Conservation (phyloP, 2,797 vertebrate species). For the Pseudomugil gertrudae region DNA sequence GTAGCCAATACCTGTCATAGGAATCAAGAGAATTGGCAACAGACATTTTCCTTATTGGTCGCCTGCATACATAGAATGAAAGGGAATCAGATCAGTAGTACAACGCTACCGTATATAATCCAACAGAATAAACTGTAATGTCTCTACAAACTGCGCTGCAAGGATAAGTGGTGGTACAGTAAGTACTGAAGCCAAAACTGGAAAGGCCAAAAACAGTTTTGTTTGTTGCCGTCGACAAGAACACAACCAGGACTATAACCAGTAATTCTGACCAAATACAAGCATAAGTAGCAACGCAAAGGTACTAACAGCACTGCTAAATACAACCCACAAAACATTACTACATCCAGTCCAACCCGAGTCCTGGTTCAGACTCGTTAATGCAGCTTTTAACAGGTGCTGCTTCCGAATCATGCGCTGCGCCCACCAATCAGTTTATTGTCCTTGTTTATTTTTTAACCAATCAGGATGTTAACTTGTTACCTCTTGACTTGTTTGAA, state of each 20-base stretch:
- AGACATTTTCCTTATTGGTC: conserved; percentile 61
- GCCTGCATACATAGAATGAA: conserved; percentile 50
- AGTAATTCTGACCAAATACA: neutral
- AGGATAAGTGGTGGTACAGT: neutral
- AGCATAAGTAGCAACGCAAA: neutral
- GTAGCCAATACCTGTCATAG: conserved; percentile 59
- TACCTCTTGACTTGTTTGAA: neutral
- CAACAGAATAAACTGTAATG: neutral
- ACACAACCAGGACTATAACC: neutral
- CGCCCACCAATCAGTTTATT: neutral
- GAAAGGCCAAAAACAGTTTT: neutral
- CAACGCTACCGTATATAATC: neutral
- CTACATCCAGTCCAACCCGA: conserved; percentile 3
- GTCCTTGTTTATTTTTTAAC: too few species aligned
- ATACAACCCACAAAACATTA: neutral
- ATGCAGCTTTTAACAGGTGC: neutral
- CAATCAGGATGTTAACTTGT: too few species aligned
- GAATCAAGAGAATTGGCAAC: conserved; percentile 62
- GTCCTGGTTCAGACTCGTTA: conserved; percentile 18
- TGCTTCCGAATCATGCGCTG: too few species aligned
- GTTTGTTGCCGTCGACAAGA: neutral
- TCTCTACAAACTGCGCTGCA: neutral
- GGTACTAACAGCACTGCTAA: neutral
- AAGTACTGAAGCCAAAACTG: neutral
- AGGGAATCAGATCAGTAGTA: conserved; percentile 13